phyloP scores from a whole-genome alignment of 2,797 vertebrate species.

The Sebastes iracundus region DNA sequence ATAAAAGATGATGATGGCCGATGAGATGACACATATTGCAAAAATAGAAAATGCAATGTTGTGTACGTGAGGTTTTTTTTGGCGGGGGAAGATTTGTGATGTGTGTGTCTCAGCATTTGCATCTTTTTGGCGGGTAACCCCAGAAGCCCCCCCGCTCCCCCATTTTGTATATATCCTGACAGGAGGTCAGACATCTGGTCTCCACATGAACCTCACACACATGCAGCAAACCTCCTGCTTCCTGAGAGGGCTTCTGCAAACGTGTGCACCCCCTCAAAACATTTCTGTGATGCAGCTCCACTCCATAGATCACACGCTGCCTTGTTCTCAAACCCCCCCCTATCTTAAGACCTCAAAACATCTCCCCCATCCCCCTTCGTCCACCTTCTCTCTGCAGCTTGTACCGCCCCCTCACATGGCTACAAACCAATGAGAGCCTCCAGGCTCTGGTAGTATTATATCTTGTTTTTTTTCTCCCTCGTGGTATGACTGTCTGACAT shows the following conservation, averaged over 20 bases:
- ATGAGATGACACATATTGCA: not conserved
- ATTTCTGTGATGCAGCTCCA: slow-evolving; percentile 25
- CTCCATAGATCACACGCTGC: slow-evolving; percentile 54
- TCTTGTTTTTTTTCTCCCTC: slow-evolving; percentile 23
- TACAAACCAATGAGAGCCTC: slow-evolving; percentile 47
- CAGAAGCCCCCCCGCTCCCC: not conserved
- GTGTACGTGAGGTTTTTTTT: not conserved
- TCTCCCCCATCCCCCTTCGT: slow-evolving; percentile 42
- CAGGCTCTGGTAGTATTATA: not conserved
- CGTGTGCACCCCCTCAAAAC: slow-evolving; percentile 26
- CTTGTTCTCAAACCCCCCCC: slow-evolving; percentile 45
- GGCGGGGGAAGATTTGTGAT: not conserved
- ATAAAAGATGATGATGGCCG: not conserved
- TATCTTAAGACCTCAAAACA: slow-evolving; percentile 46
- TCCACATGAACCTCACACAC: slow-evolving; percentile 64
- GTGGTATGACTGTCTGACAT: not conserved
- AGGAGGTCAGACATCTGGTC: slow-evolving; percentile 75
- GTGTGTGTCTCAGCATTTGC: slow-evolving; percentile 20
- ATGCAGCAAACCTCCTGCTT: slow-evolving; percentile 21
- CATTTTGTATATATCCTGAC: slow-evolving; percentile 45
- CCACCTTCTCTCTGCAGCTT: slow-evolving; percentile 47
- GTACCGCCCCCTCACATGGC: slow-evolving; percentile 51
- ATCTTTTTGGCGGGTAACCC: slow-evolving; percentile 23
- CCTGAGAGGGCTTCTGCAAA: slow-evolving; percentile 40
- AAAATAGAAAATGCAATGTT: not conserved